These are phyloP conservation scores for Solenopsis invicta DNA, from an alignment of 1,140 invertebrate species.

Conservation along the genomic window DNA sequence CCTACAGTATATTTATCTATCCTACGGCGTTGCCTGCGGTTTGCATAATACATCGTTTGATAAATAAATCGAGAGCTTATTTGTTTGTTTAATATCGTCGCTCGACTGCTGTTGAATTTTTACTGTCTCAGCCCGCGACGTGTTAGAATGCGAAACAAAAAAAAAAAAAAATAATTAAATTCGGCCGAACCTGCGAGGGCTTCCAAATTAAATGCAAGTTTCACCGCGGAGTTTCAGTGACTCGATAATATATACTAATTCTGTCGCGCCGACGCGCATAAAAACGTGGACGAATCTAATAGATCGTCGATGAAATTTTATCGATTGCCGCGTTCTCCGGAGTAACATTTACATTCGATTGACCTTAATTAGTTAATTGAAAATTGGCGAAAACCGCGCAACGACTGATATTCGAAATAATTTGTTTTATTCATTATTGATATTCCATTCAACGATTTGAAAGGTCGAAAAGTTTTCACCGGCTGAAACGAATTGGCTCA, in stretches of 20 bases:
- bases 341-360: constrained; percentile 56
- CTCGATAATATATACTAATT: constrained; percentile 21
- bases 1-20: constrained; percentile 36
- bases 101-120: constrained; percentile 23
- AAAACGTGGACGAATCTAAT: constrained; percentile 8
- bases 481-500: not conserved
- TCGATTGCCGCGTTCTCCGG: constrained; percentile 8
- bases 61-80: constrained; percentile 40
- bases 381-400: not conserved
- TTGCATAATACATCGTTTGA: constrained; percentile 44
- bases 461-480: not conserved
- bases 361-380: constrained; percentile 35
- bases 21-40: not conserved
- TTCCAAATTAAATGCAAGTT: not conserved
- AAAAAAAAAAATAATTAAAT: not conserved
- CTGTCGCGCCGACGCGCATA: not conserved
- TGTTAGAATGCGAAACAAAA: no score
- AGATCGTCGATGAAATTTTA: constrained; percentile 40
- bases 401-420: constrained; percentile 14
- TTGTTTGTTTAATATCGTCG: constrained; percentile 9
- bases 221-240: not conserved
- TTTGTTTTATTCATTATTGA: constrained; percentile 40
- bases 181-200: not conserved
- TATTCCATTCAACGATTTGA: not conserved
- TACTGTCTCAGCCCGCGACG: not conserved